Conservation (phyloP, 2,797 vertebrate species). For the Clarias pachynema region DNA sequence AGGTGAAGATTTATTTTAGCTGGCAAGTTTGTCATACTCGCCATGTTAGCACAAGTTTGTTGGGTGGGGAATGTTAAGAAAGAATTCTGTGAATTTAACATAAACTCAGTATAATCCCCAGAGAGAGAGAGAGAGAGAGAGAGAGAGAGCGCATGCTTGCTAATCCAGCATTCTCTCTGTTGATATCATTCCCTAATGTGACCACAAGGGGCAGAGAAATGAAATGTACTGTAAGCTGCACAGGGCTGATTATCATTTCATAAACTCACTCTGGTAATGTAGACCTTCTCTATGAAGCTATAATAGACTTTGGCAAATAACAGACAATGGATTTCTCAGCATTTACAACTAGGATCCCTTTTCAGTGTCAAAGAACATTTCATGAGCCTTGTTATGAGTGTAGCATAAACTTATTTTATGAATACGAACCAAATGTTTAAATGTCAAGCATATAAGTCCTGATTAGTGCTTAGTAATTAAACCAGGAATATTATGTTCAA, state of each 20-base stretch:
- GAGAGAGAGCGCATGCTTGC: not conserved
- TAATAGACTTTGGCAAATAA: not conserved
- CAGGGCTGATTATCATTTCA: constrained; percentile 32
- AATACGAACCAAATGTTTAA: not conserved
- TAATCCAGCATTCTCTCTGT: constrained; percentile 1
- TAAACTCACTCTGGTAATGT: constrained; percentile 20
- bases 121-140: not conserved
- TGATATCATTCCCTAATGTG: constrained; percentile 40
- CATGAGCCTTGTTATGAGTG: not conserved
- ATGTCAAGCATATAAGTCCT: not conserved
- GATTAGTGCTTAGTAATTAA: not conserved
- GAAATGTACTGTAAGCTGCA: constrained; percentile 32
- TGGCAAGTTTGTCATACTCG: not conserved
- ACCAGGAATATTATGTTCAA: not conserved
- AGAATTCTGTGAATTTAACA: not conserved
- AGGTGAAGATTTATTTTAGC: not conserved
- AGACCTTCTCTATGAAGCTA: not conserved
- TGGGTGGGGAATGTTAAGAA: not conserved
- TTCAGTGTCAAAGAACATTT: not conserved
- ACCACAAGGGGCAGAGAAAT: constrained; percentile 55
- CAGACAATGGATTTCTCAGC: not conserved
- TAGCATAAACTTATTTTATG: not conserved
- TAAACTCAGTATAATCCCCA: not conserved
- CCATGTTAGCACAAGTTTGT: not conserved
- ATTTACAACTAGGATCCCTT: not conserved